Base-by-base conservation (phyloP, 2,797 vertebrate species). In the Sphenodon punctatus region DNA sequence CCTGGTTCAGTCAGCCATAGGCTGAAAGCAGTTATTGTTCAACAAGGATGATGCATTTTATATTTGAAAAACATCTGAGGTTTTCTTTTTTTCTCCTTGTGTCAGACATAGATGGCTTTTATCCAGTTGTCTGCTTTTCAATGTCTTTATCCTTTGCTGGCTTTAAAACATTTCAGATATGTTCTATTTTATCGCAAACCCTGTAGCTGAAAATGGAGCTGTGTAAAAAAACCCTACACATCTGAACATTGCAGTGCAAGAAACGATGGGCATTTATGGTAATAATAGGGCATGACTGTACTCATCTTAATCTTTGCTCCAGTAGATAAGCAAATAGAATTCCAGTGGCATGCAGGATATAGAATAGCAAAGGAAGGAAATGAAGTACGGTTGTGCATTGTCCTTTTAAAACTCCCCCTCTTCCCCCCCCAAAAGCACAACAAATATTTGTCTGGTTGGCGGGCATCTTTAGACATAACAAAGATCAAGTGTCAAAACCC, bases 141-240 rank as follows among this genome's bases (percentile, higher is more conserved):
- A 74, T 61, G 81, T 78, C 77, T 88, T 89, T 88, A 87, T 89
- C 90, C 85, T 89, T 75, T 72, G 80, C 85, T 82, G 88, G 75
- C 89, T 89, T 91, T 81, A 80, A 89, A 90, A 83, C 74, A 71
- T 88, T 80, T 81, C 84, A 80, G 81, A 79, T 91, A 75, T 75
- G 90, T 90, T 88, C 91, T 91, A 74, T 92, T 93, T 92, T 94
- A 90, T 92, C 77, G 75, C 78, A 82, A 85, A 80, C 88, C 85
- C 92, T 90, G 67, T 92, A 91, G 93, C 90, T 94, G 92, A 89
- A 90, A 11, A 13, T 22, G 76, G 80, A 67, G 58, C 76, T 85
- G 77, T 89, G 76, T 82, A 76, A 88, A 84, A 89, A n/a, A n/a
- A n/a, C n/a, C n/a, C n/a, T n/a, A n/a, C n/a, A 85, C 88, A 92